Evolutionary conservation across 37 sponge, comb jelly and placozoan genomes (phyloP).

Genomic region (Aphrocallistes beatrix): DNA sequence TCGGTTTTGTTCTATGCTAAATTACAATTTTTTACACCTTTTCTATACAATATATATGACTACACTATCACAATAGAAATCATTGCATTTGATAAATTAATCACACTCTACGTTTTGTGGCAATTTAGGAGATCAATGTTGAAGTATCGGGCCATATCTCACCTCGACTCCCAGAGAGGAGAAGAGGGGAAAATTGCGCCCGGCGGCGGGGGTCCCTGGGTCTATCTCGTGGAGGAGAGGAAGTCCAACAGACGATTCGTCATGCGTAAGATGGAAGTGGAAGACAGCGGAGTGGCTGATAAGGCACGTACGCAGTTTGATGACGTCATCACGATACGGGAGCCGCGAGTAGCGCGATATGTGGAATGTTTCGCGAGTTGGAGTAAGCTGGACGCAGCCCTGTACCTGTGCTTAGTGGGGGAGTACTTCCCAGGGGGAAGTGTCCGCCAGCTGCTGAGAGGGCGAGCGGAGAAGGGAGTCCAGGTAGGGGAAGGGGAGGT

Average conservation of each 20-base stretch:
- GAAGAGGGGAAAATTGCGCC: background rate
- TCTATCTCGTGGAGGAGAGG: background rate
- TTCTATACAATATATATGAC: no score
- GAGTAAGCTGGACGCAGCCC: background rate
- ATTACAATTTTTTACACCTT: no score
- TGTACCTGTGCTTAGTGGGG: background rate
- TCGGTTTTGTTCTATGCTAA: no score
- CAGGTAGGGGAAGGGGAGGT: background rate
- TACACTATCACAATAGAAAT: no score
- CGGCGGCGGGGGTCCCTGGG: background rate
- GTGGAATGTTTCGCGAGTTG: background rate
- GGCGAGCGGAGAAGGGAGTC: background rate
- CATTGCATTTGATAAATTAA: no score
- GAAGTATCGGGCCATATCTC: background rate
- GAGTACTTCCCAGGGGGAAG: background rate
- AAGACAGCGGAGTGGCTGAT: background rate
- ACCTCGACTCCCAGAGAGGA: no score
- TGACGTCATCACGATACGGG: background rate
- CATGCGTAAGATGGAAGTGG: background rate
- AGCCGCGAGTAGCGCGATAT: background rate
- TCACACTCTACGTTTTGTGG: no score
- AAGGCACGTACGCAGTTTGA: background rate
- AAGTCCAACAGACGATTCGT: background rate
- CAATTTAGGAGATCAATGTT: no score
- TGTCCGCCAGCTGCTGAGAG: background rate